Conservation (phyloP, 2,113 vertebrate genomes). For the Hippocampus zosterae region DNA sequence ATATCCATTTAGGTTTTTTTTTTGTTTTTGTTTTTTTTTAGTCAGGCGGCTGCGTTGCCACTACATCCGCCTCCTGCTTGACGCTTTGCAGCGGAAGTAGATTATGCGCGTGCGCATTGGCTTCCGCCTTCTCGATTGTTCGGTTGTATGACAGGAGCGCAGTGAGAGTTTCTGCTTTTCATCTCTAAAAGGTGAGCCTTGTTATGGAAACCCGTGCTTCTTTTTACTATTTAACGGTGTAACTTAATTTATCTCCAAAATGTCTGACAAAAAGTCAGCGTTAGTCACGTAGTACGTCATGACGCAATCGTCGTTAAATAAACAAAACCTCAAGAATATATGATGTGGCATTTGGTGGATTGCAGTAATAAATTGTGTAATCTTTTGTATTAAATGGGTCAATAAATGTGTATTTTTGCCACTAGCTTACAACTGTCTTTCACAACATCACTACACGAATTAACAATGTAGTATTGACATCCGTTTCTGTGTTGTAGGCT, state of each 20-base stretch:
- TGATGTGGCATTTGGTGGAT: too few relatives aligned
- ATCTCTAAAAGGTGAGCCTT: background rate
- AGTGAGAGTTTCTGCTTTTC: background rate
- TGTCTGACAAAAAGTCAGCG: background rate
- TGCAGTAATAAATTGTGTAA: background rate
- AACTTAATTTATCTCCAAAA: background rate
- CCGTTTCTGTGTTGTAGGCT: conserved; percentile 6
- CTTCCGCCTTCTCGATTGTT: conserved; percentile 30
- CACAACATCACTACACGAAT: background rate
- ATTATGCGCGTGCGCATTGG: background rate
- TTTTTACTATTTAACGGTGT: background rate
- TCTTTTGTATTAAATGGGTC: background rate
- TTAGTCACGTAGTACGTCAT: background rate
- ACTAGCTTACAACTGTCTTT: background rate
- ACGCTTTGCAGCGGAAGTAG: conserved; percentile 26
- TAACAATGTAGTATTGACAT: background rate
- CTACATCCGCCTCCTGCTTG: background rate
- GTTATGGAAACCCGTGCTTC: too few relatives aligned
- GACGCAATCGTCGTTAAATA: background rate
- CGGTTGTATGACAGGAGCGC: background rate
- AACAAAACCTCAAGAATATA: background rate
- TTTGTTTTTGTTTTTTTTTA: conserved; percentile 42
- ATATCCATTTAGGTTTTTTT: too few relatives aligned
- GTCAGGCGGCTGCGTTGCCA: conserved; percentile 19
- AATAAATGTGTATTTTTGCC: background rate